Evolutionary conservation across 1,140 invertebrate species (phyloP), one percentile per base, ranked within the genome.

Genomic region (Whitmania pigra): DNA sequence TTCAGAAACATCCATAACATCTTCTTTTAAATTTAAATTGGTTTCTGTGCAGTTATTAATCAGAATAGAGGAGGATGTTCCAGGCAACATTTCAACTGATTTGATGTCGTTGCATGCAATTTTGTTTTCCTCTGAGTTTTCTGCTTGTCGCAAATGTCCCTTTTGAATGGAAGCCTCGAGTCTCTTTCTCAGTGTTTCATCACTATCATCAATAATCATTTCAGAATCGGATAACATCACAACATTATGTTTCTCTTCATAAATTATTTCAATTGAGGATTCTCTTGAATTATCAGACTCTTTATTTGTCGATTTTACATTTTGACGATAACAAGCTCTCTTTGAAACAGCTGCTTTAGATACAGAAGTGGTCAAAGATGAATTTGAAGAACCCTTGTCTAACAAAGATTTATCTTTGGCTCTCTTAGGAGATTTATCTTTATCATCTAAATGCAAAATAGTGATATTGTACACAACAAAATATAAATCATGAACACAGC

Each of bases 241-340:
- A 63, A 63, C 57, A n/a, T 63, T 31, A n/a, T 63, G 22, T 63
- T 63, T 63, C 18, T 63, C 57, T 63, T 63, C 57, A 25, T 63
- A 25, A 31, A 63, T 63, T 25, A 63, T 25, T 17, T 63, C 57
- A 7, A 63, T n/a, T 63, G 57, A 63, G 22, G 22, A 22, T 63
- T 63, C 57, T 63, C 29, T 63, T n/a, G 57, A 63, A 63, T 25
- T 31, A 0, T 63, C 57, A 63, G 57, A 63, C 6, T n/a, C 57
- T 31, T 63, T 63, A 22, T 63, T 63, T 18, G 9, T 63, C 5
- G 13, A 49, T 49, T 49, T 49, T 11, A 17, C 15, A 49, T 17
- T 63, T 22, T 22, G 3, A 63, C 57, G 57, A 63, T 63, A 63
- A 63, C 11, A n/a, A 25, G 22, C 29, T 63, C 57, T 4, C 11